Evolutionary conservation across 2,888 invertebrate genomes (phyloP).

Genomic region (Bellardia bayeri): DNA sequence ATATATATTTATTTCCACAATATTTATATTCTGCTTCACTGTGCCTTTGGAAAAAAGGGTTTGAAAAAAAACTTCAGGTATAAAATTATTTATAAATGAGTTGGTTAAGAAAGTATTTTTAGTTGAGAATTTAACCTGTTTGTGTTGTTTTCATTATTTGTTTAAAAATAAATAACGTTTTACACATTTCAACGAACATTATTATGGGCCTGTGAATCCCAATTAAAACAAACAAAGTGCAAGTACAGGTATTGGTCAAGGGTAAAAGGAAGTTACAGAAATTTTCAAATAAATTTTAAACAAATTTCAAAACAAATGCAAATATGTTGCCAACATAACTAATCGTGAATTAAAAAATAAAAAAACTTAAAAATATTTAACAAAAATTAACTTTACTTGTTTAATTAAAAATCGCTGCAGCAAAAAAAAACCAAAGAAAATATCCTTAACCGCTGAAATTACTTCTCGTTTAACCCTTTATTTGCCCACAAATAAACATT

Average conservation of each 20-base stretch:
- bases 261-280: not conserved
- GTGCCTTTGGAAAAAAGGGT: constrained; percentile 7
- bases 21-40: too few relatives aligned
- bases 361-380: not conserved
- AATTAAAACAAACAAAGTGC: not conserved
- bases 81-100: not conserved
- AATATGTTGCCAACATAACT: too few relatives aligned
- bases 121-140: constrained; percentile 44
- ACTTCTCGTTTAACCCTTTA: not conserved
- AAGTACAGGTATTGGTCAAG: not conserved
- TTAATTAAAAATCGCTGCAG: too few relatives aligned
- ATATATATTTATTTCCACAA: too few relatives aligned
- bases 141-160: constrained; percentile 1
- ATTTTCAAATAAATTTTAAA: not conserved
- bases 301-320: too few relatives aligned
- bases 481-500: not conserved
- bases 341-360: not conserved
- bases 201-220: not conserved
- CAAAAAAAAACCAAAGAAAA: too few relatives aligned
- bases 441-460: not conserved
- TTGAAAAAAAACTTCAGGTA: constrained; percentile 6
- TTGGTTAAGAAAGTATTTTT: not conserved
- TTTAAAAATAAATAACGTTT: constrained; percentile 45
- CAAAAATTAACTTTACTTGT: not conserved
- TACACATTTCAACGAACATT: constrained; percentile 28